Evolutionary conservation across 2,888 invertebrate genomes (phyloP).

Genomic region (Lasioglossum oenotherae): DNA sequence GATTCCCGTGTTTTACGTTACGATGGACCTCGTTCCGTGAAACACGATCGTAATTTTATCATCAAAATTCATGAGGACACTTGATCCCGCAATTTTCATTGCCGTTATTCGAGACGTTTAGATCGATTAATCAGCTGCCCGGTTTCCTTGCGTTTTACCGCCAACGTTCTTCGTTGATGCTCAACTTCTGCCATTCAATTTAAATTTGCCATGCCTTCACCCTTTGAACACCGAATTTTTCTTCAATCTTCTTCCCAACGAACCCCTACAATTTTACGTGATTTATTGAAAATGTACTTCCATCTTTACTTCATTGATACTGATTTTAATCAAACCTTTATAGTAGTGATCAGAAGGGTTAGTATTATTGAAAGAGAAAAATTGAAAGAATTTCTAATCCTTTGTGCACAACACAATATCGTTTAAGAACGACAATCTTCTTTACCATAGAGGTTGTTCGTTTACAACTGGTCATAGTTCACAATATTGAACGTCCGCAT

Average conservation of each 20-base stretch:
- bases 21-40: not conserved
- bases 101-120: not conserved
- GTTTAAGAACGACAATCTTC: no score
- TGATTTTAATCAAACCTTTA: no score
- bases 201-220: not conserved
- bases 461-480: no score
- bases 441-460: no score
- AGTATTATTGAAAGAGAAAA: no score
- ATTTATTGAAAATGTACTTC: not conserved
- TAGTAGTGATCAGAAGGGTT: no score
- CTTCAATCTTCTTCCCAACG: not conserved
- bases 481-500: no score
- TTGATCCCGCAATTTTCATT: not conserved
- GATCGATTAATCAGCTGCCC: not conserved
- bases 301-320: not conserved
- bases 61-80: conserved; percentile 4
- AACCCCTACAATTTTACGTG: not conserved
- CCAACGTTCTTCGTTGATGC: not conserved
- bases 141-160: not conserved
- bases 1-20: not conserved
- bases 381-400: no score
- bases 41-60: not conserved
- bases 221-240: not conserved
- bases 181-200: not conserved
- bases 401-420: no score